These are phyloP conservation scores for Mionectes olivaceus DNA, from an alignment of 2,797 vertebrate genomes.

Conservation along the genomic window DNA sequence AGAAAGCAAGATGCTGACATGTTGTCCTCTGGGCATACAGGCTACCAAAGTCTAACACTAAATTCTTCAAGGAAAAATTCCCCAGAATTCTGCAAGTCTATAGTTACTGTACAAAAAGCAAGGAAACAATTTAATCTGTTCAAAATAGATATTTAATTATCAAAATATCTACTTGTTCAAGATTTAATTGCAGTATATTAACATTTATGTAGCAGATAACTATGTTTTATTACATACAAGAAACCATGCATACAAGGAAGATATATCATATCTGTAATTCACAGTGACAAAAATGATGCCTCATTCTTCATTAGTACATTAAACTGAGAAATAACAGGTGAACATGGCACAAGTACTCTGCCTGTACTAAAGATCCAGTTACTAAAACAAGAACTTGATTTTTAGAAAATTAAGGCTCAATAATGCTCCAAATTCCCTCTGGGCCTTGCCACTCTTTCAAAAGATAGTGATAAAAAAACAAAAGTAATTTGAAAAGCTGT, in stretches of 20 bases:
- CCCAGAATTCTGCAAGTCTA: neutral
- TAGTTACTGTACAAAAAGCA: neutral
- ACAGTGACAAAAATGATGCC: neutral
- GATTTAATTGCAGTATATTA: neutral
- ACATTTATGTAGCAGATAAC: neutral
- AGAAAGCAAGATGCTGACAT: neutral
- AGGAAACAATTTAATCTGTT: neutral
- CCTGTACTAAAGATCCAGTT: neutral
- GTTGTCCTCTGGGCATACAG: neutral
- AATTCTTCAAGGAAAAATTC: neutral
- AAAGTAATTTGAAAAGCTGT: neutral
- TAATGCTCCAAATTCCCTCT: neutral
- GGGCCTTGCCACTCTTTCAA: neutral
- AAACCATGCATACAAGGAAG: neutral
- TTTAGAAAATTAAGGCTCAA: neutral
- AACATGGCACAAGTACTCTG: neutral
- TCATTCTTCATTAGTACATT: constrained; percentile 2
- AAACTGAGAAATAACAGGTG: neutral
- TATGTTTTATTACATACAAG: neutral
- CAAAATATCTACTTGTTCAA: constrained; percentile 2
- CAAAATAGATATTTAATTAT: neutral
- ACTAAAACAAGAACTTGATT: neutral
- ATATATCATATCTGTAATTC: neutral
- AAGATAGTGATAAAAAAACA: neutral
- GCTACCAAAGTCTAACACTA: neutral